Percentiles rank a stretch among this genome's conserved stretches.
Conservation (phyloP, 2,888 invertebrate genomes). For the Toxonevra muliebris region DNA sequence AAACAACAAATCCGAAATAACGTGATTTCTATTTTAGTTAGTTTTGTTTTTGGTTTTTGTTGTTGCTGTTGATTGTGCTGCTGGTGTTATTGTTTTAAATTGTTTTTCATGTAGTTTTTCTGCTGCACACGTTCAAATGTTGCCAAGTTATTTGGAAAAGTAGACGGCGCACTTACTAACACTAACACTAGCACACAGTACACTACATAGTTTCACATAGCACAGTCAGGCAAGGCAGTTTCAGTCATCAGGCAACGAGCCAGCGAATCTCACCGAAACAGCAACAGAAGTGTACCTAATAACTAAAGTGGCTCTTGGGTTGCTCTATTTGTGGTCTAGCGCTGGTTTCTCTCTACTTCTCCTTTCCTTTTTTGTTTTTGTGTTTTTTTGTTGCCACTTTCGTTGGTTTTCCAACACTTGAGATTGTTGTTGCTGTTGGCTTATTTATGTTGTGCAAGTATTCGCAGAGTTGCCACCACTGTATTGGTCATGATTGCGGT, state of each 20-base stretch:
- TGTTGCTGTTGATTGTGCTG: not conserved
- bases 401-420: not conserved
- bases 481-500: not conserved
- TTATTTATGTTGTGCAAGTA: not conserved
- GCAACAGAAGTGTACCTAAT: conserved; percentile 16
- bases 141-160: not conserved
- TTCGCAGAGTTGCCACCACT: too few species aligned
- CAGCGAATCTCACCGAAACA: too few species aligned
- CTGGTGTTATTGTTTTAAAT: conserved; percentile 25
- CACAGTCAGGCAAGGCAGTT: not conserved
- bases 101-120: conserved; percentile 22
- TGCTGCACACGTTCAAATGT: too few species aligned
- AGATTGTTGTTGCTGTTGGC: not conserved
- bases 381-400: not conserved
- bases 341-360: not conserved
- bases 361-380: not conserved
- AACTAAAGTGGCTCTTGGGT: conserved; percentile 26
- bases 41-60: not conserved
- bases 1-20: conserved; percentile 15
- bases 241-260: too few species aligned
- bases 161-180: not conserved
- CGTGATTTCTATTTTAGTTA: not conserved
- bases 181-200: not conserved
- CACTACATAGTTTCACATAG: not conserved
- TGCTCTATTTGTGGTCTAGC: conserved; percentile 27